Percentiles rank a stretch among this genome's conserved stretches.
phyloP scores from a whole-genome alignment of 2,888 invertebrate genomes.

The Nymphalis polychloros region DNA sequence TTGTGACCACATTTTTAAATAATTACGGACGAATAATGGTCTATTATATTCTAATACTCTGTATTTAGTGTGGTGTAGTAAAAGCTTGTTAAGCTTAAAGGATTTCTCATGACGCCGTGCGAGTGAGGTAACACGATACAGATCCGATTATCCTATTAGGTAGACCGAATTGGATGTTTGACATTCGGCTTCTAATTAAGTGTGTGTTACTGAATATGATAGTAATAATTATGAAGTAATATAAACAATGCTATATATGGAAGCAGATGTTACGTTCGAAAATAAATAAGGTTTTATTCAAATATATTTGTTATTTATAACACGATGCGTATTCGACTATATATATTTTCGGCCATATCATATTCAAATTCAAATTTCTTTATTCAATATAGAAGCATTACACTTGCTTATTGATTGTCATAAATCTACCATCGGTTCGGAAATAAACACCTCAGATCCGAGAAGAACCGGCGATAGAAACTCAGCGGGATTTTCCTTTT shows the following conservation, averaged over 20 bases:
- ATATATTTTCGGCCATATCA: no score
- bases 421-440: no score
- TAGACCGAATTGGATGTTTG: slow-evolving; percentile 25
- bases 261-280: no score
- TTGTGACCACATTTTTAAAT: no score
- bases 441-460: no score
- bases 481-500: no score
- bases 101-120: slow-evolving; percentile 36
- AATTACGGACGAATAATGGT: not conserved
- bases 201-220: not conserved
- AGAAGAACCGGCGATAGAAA: no score
- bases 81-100: slow-evolving; percentile 39
- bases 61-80: slow-evolving; percentile 22
- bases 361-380: no score
- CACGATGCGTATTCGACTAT: no score
- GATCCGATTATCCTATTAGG: slow-evolving; percentile 39
- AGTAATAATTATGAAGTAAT: slow-evolving; percentile 13
- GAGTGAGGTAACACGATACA: slow-evolving; percentile 34
- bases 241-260: not conserved
- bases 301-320: not conserved
- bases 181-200: slow-evolving; percentile 24
- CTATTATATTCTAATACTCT: slow-evolving; percentile 18
- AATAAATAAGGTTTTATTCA: no score
- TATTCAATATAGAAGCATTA: no score
- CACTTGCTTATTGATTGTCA: no score